phyloP scores from a whole-genome alignment of 2,888 invertebrate genomes.

The Stomorhina lunata region DNA sequence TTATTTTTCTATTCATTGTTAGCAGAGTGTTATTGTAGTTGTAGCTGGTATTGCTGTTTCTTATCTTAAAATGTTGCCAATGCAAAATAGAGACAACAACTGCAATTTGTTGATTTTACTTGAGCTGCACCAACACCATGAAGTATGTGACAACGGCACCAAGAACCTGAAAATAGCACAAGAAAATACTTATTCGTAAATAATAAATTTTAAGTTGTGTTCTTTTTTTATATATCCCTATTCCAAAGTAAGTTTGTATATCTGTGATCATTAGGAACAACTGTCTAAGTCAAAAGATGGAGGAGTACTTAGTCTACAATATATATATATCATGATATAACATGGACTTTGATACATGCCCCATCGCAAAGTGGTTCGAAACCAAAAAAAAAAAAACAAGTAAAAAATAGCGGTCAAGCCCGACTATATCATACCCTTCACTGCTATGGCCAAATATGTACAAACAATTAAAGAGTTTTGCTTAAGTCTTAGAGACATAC shows the following conservation, averaged over 20 bases:
- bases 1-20: conserved; percentile 1
- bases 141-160: conserved; percentile 94
- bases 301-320: no score
- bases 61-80: conserved; percentile 31
- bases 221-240: background rate
- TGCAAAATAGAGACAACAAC: background rate
- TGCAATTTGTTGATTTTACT: conserved; percentile 80
- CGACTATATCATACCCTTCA: no score
- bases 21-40: conserved; percentile 35
- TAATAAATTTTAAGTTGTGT: background rate
- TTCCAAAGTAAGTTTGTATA: background rate
- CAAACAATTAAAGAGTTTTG: no score
- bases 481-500: no score
- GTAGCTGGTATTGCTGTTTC: conserved; percentile 26
- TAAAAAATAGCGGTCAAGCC: no score
- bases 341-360: no score
- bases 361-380: no score
- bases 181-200: conserved; percentile 6
- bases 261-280: no score
- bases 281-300: no score
- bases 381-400: no score
- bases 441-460: no score
- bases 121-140: conserved; percentile 94
- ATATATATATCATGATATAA: no score
- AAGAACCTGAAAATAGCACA: conserved; percentile 83